These are phyloP conservation scores for Xanthia icteritia DNA, from an alignment of 2,888 invertebrate species.

Conservation along the genomic window DNA sequence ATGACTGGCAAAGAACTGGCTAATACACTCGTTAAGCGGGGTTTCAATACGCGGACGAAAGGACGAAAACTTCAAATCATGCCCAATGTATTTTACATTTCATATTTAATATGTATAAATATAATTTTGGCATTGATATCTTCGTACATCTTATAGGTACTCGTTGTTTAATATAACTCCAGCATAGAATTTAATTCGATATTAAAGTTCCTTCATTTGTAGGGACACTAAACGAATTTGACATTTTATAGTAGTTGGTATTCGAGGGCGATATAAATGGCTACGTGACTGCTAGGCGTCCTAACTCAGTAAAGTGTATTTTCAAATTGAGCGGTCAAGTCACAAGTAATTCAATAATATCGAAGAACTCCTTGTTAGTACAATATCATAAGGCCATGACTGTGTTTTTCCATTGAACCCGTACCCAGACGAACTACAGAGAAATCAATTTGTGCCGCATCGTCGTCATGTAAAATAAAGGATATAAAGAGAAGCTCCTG, in stretches of 20 bases:
- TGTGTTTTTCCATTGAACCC: slow-evolving; percentile 69
- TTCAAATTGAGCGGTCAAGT: slow-evolving; percentile 39
- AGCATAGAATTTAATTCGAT: background rate
- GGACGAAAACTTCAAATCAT: background rate
- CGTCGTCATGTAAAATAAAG: slow-evolving; percentile 80
- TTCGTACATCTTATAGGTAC: background rate
- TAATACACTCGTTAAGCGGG: slow-evolving; percentile 9
- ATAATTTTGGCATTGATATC: background rate
- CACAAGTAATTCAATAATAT: slow-evolving; percentile 47
- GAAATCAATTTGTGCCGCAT: slow-evolving; percentile 79
- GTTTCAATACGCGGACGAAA: background rate
- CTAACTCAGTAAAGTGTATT: slow-evolving; percentile 31
- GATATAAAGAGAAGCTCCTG: slow-evolving; percentile 75
- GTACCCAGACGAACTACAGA: slow-evolving; percentile 67
- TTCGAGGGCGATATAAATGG: slow-evolving; percentile 10
- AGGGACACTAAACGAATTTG: slow-evolving; percentile 16
- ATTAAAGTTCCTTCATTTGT: background rate
- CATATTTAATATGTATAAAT: background rate
- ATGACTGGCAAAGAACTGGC: slow-evolving; percentile 4
- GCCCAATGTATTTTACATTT: background rate
- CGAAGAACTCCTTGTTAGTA: slow-evolving; percentile 53
- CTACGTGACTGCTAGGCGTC: slow-evolving; percentile 29
- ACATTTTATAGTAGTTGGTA: slow-evolving; percentile 34
- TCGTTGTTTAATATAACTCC: background rate
- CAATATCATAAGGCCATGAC: slow-evolving; percentile 69